Base-by-base conservation (phyloP, 2,888 invertebrate species). In the Phalera bucephala region DNA sequence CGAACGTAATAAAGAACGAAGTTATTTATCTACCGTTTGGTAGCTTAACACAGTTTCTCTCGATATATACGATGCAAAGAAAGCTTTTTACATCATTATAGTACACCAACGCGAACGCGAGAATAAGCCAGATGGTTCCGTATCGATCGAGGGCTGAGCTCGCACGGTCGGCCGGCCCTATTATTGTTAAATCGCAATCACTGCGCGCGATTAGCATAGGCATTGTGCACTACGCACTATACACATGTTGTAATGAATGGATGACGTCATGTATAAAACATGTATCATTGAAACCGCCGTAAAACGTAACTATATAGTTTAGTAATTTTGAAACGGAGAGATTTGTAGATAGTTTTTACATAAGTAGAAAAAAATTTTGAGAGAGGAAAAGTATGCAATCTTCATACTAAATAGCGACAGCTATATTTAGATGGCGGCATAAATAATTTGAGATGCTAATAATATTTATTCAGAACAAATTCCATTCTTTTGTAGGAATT, bases 131-230 rank as follows among this genome's bases (percentile, higher is more conserved):
- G 83, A 86, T 84, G 85, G 79, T 54, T 43, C 46, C 48, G 46
- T 76, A 81, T 84, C 80, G 83, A 82, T 77, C 75, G 59, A 15
- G 56, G 42, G 52, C 59, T 53, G 60, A 62, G 65, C 66, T 62
- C 56, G 51, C 57, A 61, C 56, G 63, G 64, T 47, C 65, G 61
- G 62, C 44, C 57, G 59, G 56, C 54, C 60, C 70, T 71, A 72
- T 78, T 82, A 80, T 79, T 78, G 72, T 78, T 72, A 76, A 79
- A 81, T 82, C 78, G 71, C 72, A 78, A 84, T 84, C 83, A 79
- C 78, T 54, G 60, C 69, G 46, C 57, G 55, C 66, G 80, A 86
- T 87, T 87, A 86, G 65, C 87, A 87, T 87, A 86, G 48, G 77
- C 69, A 85, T 85, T 85, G 85, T 81, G 62, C 54, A 58, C 60